Evolutionary conservation across 2,888 invertebrate species (phyloP), one percentile per base, ranked within the genome.

Genomic region (Eulithis testata): DNA sequence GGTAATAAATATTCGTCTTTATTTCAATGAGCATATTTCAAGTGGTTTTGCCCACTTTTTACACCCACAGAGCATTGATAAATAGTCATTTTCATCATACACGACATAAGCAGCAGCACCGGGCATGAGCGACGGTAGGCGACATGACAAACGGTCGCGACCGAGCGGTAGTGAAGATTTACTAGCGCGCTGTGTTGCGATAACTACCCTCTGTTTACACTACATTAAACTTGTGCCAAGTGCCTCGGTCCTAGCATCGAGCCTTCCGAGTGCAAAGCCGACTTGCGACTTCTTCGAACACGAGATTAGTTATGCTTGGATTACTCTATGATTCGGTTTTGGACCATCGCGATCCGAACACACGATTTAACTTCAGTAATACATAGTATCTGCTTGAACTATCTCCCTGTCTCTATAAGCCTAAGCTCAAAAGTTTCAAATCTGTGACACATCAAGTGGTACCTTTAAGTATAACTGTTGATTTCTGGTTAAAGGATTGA

Each of bases 221-320:
- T 90, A 90, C 89, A 91, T 90, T 91, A 86, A 90, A 90, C 90
- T 90, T 89, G 85, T 80, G 86, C 86, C 84, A 86, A 88, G 88
- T 87, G 82, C 83, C 76, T 76, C 74, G 66, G 69, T 70, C 56
- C 66, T 65, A 64, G 76, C 70, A 71, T 75, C 70, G 73, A 69
- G 65, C 70, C 73, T 69, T 65, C 70, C 66, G 76, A 76, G 80
- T 76, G 75, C 70, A 74, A 75, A 71, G 77, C 75, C 76, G 73
- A 80, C 78, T 79, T 79, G 76, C 76, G 78, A 77, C 76, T 76
- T 74, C 73, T 73, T 72, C 77, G 73, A 79, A 79, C 69, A 77
- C 70, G 77, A 72, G 75, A 77, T 80, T 77, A 79, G 73, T 79
- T 72, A 81, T 76, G 75, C 76, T 73, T 69, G 70, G 66, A 64